Percentiles rank a stretch among this genome's conserved stretches.
phyloP scores from a whole-genome alignment of 2,888 invertebrate genomes.

The Nemotelus pantherinus region DNA sequence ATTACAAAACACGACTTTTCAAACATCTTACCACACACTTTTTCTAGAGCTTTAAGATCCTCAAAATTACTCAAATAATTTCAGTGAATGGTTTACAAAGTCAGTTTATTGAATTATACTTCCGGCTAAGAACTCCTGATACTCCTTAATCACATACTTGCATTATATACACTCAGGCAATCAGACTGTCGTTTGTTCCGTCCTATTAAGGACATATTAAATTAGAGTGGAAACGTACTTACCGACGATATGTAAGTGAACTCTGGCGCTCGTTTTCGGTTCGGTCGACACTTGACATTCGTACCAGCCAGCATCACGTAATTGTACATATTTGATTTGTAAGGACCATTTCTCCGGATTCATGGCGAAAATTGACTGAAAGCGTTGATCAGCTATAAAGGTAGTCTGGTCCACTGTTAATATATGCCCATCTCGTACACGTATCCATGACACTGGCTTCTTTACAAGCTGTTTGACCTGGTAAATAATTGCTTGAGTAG shows the following conservation, averaged over 20 bases:
- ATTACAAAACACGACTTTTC: too few species aligned
- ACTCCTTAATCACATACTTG: too few species aligned
- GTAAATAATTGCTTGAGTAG: neutral
- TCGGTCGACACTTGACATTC: conserved; percentile 95
- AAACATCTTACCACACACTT: too few species aligned
- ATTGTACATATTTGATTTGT: conserved; percentile 88
- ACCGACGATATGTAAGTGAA: conserved; percentile 90
- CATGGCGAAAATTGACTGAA: conserved; percentile 85
- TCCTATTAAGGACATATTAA: too few species aligned
- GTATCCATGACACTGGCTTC: conserved; percentile 92
- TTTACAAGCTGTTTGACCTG: conserved; percentile 83
- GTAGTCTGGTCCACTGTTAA: conserved; percentile 83
- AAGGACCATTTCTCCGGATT: conserved; percentile 87
- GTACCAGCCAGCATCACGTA: conserved; percentile 87
- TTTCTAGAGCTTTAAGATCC: too few species aligned
- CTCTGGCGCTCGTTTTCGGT: conserved; percentile 92
- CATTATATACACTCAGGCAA: too few species aligned
- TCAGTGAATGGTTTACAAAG: too few species aligned
- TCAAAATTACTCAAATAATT: too few species aligned
- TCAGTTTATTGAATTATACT: too few species aligned
- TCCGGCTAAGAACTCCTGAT: too few species aligned
- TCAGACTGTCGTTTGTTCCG: too few species aligned
- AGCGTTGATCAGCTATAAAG: conserved; percentile 91
- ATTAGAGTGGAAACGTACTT: conserved; percentile 62
- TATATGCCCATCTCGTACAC: conserved; percentile 87